Evolutionary conservation across 2,797 vertebrate species (phyloP).

Genomic region (Pseudochirops cupreus): DNA sequence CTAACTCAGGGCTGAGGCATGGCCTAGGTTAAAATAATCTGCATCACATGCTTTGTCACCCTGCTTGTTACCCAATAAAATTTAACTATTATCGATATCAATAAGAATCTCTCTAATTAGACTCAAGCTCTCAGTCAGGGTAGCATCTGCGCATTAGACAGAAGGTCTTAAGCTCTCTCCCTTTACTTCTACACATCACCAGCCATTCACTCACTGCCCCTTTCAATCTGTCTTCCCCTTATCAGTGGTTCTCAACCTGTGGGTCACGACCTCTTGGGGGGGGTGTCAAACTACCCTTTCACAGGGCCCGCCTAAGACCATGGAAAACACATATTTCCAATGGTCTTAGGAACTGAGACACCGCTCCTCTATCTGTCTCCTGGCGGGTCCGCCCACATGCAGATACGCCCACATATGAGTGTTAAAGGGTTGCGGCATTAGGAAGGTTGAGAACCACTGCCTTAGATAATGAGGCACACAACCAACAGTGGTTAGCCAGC

Average conservation of each 20-base stretch:
- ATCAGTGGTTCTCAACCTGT: too few species aligned
- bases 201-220: too few species aligned
- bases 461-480: neutral
- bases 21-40: neutral
- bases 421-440: too few species aligned
- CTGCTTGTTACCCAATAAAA: neutral
- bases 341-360: too few species aligned
- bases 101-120: neutral
- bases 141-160: neutral
- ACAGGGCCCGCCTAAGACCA: too few species aligned
- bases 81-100: neutral
- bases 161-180: neutral
- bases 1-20: neutral
- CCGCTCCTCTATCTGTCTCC: too few species aligned
- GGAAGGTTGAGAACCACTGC: too few species aligned
- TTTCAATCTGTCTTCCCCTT: neutral
- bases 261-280: too few species aligned
- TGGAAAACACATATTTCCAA: too few species aligned
- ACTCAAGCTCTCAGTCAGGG: neutral
- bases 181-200: neutral
- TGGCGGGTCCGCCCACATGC: too few species aligned
- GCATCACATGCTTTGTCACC: neutral
- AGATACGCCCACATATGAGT: too few species aligned
- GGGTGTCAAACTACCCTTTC: too few species aligned
- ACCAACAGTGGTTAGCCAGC: neutral